Conservation (phyloP, 2,888 invertebrate species). For the Heliothis peltigera region DNA sequence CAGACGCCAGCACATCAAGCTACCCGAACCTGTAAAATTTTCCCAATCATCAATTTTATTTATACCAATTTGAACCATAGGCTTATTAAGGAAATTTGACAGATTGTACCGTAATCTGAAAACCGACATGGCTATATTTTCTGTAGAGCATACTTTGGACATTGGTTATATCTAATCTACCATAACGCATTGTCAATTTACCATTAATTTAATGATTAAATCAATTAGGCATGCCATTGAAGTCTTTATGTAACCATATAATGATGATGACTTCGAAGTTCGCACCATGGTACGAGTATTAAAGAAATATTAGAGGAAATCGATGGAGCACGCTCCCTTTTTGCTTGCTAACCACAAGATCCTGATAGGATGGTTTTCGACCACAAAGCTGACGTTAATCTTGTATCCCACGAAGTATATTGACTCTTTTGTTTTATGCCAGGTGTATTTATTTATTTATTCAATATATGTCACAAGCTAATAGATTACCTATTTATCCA, state of each 20-base stretch:
- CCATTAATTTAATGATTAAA: slow-evolving; percentile 41
- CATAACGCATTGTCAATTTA: background rate
- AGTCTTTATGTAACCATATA: slow-evolving; percentile 37
- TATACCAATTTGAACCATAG: no score
- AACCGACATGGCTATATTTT: no score
- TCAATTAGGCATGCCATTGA: slow-evolving; percentile 53
- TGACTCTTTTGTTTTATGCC: slow-evolving; percentile 8
- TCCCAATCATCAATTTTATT: no score
- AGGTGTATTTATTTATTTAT: no score
- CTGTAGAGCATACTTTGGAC: no score
- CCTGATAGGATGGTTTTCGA: slow-evolving; percentile 31
- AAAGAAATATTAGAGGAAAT: slow-evolving; percentile 68
- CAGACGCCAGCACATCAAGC: no score
- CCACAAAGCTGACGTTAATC: slow-evolving; percentile 60
- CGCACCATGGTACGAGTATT: slow-evolving; percentile 50
- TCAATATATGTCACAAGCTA: no score
- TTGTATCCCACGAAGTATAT: slow-evolving; percentile 38
- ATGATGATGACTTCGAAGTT: slow-evolving; percentile 55
- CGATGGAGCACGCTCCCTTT: slow-evolving; percentile 59
- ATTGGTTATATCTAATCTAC: no score
- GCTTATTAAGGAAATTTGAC: no score
- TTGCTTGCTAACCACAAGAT: slow-evolving; percentile 45
- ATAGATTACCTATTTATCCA: no score
- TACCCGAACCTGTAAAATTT: no score
- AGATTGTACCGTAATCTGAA: no score